These are phyloP conservation scores for Uropsilus gracilis DNA, from an alignment of 2,113 vertebrate species.

Conservation along the genomic window DNA sequence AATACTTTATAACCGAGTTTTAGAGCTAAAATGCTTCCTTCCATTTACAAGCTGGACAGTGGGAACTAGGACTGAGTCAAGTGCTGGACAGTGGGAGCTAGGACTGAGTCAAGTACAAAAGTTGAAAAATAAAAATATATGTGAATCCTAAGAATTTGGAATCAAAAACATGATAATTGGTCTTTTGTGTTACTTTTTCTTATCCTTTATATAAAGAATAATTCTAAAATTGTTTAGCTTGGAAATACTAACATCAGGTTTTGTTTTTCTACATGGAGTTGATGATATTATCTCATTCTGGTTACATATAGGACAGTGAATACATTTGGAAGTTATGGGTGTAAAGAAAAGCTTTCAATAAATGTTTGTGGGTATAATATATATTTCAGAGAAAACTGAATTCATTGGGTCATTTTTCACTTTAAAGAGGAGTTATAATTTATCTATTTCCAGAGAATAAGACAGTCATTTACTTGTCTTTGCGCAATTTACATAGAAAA, in stretches of 20 bases:
- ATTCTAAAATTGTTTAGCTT: background rate
- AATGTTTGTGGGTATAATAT: background rate
- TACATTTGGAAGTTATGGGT: background rate
- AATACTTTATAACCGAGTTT: background rate
- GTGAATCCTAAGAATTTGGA: too few species aligned
- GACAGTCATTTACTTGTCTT: background rate
- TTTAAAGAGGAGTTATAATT: constrained; percentile 13
- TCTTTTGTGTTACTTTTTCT: background rate
- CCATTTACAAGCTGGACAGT: too few species aligned
- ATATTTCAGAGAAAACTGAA: background rate
- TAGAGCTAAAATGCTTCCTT: background rate
- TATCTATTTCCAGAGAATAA: background rate
- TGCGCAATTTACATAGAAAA: background rate
- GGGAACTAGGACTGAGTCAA: background rate
- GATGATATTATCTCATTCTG: background rate
- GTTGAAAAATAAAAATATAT: background rate
- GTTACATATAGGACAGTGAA: background rate
- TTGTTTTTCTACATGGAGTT: background rate
- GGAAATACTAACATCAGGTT: background rate
- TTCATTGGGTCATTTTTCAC: background rate
- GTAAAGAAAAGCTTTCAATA: background rate
- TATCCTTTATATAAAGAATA: background rate
- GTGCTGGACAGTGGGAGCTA: background rate
- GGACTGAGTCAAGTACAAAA: background rate
- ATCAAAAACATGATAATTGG: background rate